phyloP scores from a whole-genome alignment of 1,140 invertebrate species.

The Ridgeia piscesae region DNA sequence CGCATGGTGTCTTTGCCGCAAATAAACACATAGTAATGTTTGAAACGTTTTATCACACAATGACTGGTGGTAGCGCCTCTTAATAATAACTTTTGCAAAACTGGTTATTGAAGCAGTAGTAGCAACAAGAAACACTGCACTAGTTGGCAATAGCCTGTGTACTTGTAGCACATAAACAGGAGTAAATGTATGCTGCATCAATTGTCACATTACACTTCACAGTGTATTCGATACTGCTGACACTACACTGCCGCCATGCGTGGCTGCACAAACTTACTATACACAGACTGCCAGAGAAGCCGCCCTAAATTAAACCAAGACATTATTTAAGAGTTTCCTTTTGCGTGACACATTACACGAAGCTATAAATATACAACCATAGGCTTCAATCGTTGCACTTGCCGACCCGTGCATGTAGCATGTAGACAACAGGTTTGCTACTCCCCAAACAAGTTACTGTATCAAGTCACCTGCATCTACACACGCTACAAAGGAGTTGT shows the following conservation, averaged over 20 bases:
- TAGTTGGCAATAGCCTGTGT: not conserved
- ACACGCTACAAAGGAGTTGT: not conserved
- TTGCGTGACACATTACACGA: not conserved
- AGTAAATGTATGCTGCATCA: too few relatives aligned
- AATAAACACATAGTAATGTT: not conserved
- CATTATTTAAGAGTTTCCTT: not conserved
- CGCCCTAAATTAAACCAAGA: not conserved
- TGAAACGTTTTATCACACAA: not conserved
- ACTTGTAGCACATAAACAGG: too few relatives aligned
- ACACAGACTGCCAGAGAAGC: not conserved
- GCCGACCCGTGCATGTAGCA: not conserved
- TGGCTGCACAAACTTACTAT: not conserved
- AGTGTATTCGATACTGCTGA: not conserved
- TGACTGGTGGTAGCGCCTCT: not conserved
- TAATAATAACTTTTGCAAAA: not conserved
- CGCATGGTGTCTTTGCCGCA: too few relatives aligned
- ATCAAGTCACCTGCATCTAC: not conserved
- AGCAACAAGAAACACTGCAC: not conserved
- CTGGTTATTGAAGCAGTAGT: not conserved
- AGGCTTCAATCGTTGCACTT: not conserved
- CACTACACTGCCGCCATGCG: not conserved
- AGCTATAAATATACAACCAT: not conserved
- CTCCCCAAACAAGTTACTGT: not conserved
- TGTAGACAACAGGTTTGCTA: not conserved
- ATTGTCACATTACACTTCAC: not conserved